Conservation (phyloP, 2,888 invertebrate genomes). For the Pristionchus japonicus region DNA sequence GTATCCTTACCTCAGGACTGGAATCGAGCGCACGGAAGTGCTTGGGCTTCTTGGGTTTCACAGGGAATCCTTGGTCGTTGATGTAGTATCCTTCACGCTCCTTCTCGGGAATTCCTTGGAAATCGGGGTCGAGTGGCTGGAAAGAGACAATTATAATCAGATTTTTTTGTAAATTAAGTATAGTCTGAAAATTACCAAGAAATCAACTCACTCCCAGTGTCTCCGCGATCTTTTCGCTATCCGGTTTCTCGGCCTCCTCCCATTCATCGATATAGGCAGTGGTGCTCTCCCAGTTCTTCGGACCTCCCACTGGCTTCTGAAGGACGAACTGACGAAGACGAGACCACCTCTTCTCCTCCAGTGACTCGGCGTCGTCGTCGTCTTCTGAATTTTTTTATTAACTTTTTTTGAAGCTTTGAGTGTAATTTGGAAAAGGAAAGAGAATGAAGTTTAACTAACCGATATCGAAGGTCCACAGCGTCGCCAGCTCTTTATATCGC, state of each 20-base stretch:
- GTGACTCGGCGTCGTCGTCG: neutral
- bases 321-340: slow-evolving; percentile 23
- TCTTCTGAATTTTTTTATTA: neutral
- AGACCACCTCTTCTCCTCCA: neutral
- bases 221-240: neutral
- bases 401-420: no score
- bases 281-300: neutral
- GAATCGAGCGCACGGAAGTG: neutral
- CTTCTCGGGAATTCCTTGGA: neutral
- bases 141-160: no score
- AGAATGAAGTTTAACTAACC: neutral
- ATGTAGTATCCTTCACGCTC: neutral
- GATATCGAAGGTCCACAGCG: neutral
- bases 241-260: slow-evolving; percentile 20
- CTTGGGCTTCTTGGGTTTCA: slow-evolving; percentile 13
- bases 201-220: neutral
- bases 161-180: neutral
- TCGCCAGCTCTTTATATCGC: neutral
- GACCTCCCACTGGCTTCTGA: neutral
- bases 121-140: neutral
- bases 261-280: neutral
- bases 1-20: neutral
- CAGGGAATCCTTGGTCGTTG: neutral
- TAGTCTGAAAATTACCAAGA: no score
- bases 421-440: no score